These are phyloP conservation scores for Laspeyria flexula DNA, from an alignment of 2,888 invertebrate species.

Conservation along the genomic window DNA sequence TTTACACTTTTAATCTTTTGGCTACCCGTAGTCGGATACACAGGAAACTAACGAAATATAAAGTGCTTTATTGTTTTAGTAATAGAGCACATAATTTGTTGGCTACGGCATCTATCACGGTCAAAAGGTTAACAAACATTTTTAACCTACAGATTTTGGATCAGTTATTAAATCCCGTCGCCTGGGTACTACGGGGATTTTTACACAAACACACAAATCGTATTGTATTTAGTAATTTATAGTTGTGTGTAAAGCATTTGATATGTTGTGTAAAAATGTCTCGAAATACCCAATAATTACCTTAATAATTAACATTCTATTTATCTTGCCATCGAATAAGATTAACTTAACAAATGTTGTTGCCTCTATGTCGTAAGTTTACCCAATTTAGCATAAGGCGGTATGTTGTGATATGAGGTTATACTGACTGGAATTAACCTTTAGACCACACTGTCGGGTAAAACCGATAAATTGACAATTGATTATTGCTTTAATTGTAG, in stretches of 20 bases:
- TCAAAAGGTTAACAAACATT: neutral
- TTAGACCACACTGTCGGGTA: neutral
- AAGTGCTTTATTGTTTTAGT: no score
- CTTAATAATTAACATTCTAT: constrained; percentile 41
- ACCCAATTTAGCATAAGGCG: constrained; percentile 16
- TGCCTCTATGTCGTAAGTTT: constrained; percentile 42
- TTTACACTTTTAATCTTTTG: no score
- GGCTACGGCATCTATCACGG: no score
- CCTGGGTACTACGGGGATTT: neutral
- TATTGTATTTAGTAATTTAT: constrained; percentile 1
- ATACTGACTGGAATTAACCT: constrained; percentile 2
- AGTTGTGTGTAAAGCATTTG: neutral
- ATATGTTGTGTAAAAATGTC: constrained; percentile 1
- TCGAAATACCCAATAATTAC: neutral
- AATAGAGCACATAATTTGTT: no score
- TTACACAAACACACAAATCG: neutral
- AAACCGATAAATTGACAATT: no score
- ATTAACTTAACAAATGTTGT: constrained; percentile 40
- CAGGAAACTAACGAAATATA: no score
- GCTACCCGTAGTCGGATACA: no score
- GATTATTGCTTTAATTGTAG: no score
- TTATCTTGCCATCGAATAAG: constrained; percentile 65
- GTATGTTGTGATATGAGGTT: neutral
- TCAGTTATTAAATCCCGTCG: neutral
- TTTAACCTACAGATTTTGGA: neutral